phyloP scores from a whole-genome alignment of 2,888 invertebrate species.

The Cordilura impudica region DNA sequence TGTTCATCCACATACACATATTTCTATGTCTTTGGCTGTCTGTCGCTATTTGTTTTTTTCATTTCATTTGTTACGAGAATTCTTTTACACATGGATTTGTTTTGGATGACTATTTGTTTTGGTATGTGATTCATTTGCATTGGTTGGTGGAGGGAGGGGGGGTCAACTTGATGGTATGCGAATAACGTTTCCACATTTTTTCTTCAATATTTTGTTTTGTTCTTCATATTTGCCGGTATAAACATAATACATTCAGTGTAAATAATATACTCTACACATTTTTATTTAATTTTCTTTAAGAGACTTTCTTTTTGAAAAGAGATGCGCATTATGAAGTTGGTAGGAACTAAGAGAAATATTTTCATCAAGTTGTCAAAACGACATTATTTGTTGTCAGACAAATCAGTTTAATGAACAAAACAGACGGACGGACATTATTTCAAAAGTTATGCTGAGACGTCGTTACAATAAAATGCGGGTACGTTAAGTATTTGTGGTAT shows the following conservation, averaged over 20 bases:
- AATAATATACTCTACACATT: not conserved
- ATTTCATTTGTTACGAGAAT: constrained; percentile 45
- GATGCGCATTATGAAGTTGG: not conserved
- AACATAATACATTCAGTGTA: not conserved
- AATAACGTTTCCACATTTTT: not conserved
- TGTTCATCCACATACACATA: constrained; percentile 25
- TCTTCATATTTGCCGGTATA: constrained; percentile 36
- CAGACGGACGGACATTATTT: no score
- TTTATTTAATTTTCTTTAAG: not conserved
- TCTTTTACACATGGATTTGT: constrained; percentile 46
- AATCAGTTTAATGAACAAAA: no score
- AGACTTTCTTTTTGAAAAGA: not conserved
- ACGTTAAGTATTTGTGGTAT: no score
- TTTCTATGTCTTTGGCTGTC: constrained; percentile 19
- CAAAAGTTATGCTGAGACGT: no score
- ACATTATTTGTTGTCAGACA: no score
- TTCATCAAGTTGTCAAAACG: no score
- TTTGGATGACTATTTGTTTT: constrained; percentile 53
- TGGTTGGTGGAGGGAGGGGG: constrained; percentile 26
- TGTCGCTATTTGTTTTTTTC: constrained; percentile 19
- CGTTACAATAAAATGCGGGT: no score
- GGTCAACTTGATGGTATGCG: constrained; percentile 13
- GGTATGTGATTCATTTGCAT: constrained; percentile 60
- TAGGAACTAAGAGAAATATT: not conserved
- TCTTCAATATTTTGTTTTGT: constrained; percentile 41